These are phyloP conservation scores for Chionis minor DNA, from an alignment of 2,113 vertebrate genomes.

Conservation along the genomic window DNA sequence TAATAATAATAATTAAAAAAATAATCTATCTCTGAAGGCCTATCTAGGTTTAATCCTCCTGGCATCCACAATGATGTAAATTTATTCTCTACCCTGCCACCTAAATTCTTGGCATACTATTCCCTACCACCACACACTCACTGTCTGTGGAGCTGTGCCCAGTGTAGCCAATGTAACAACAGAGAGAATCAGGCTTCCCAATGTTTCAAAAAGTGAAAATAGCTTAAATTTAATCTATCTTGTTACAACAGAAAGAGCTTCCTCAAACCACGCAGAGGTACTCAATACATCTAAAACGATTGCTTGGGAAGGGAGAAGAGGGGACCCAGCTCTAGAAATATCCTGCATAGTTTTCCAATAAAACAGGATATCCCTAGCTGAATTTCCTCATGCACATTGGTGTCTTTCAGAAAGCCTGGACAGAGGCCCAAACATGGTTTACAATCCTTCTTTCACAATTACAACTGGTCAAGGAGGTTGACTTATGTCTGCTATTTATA, in stretches of 20 bases:
- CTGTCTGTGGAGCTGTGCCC: neutral
- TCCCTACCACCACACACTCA: neutral
- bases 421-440: neutral
- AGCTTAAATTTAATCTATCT: neutral
- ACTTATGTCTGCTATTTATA: conserved; percentile 53
- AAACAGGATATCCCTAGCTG: neutral
- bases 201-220: neutral
- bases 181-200: neutral
- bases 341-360: neutral
- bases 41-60: neutral
- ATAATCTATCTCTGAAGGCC: neutral
- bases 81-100: neutral
- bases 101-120: neutral
- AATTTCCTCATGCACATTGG: neutral
- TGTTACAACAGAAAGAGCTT: neutral
- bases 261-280: neutral
- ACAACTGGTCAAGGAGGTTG: conserved; percentile 6
- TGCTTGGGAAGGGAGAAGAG: neutral
- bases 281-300: neutral
- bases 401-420: neutral
- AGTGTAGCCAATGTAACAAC: neutral
- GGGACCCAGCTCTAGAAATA: neutral
- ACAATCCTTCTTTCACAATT: conserved; percentile 3
- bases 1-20: neutral
- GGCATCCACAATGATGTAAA: neutral